Base-by-base conservation (phyloP, 1,140 invertebrate genomes). In the Phthorimaea operculella region DNA sequence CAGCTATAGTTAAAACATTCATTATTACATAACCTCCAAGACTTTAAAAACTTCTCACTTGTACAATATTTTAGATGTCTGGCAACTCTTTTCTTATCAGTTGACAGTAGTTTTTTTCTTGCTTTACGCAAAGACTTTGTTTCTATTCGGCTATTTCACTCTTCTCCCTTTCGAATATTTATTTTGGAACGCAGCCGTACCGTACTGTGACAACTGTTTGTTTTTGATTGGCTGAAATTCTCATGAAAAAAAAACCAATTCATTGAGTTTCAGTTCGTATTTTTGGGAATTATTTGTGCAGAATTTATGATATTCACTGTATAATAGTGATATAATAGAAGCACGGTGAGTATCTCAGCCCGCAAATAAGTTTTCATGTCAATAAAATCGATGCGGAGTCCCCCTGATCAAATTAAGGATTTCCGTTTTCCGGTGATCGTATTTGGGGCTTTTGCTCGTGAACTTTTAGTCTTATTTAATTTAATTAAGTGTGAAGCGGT, bases 171-270 rank as follows among this genome's bases (percentile, higher is more conserved):
- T 28, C 21, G 21, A 28, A 28, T 6, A 6, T 28, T 4, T 28
- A 28, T 28, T 28, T 28, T 28, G 21, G 21, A 28, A 28, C 21
- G 21, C 21, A 28, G 21, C 21, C 21, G 21, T 28, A 28, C 21
- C 6, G 21, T 28, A 28, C 21, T 28, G 21, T 72, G 78, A 79
- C 79, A 83, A 74, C 68, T 82, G 79, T 83, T 82, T 72, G 65
- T 67, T 73, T 72, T 57, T 71, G 60, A 83, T 83, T 82, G 80
- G 80, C 60, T 63, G 60, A 64, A 68, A 66, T 58, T 70, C 72
- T 68, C 68, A 49, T 63, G 52, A 51, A 66, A 64, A 64, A 62
- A 51, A 33, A 59, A 59, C 44, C 44, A 58, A 64, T 59, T 63
- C 62, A 67, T 51, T 54, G 57, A 65, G 50, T 52, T 65, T 55